Conservation (phyloP, 1,140 invertebrate genomes). For the Matsumurasca onukii region DNA sequence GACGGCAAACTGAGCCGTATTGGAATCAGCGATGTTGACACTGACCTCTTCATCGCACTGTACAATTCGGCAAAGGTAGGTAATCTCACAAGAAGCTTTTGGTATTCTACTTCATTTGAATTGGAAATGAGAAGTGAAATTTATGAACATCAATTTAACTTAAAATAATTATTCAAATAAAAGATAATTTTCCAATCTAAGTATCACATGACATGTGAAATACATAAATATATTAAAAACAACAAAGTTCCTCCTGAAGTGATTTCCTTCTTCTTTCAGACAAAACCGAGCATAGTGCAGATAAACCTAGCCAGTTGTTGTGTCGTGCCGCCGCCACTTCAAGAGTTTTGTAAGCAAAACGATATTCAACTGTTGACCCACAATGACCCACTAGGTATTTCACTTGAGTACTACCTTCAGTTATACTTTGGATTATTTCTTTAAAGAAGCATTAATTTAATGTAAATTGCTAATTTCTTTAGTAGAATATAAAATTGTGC, state of each 20-base stretch:
- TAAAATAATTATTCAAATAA: no score
- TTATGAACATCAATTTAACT: no score
- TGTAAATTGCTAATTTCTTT: not conserved
- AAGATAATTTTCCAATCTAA: no score
- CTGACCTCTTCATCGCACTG: slow-evolving; percentile 71
- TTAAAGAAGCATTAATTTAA: not conserved
- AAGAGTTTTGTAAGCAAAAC: slow-evolving; percentile 85
- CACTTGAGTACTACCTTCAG: not conserved
- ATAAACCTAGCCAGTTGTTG: slow-evolving; percentile 95
- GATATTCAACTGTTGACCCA: slow-evolving; percentile 94
- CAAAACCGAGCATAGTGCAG: slow-evolving; percentile 91
- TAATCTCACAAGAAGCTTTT: no score
- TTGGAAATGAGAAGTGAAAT: no score
- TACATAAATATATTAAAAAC: no score
- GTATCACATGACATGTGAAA: no score
- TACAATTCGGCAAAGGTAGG: slow-evolving; percentile 70
- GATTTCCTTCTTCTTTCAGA: slow-evolving; percentile 53
- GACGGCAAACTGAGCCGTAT: slow-evolving; percentile 67
- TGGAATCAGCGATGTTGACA: slow-evolving; percentile 89
- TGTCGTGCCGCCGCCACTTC: slow-evolving; percentile 87
- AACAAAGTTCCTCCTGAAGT: no score
- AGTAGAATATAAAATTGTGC: no score
- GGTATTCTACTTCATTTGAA: no score
- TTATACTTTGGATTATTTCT: not conserved
- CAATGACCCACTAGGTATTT: slow-evolving; percentile 82